Percentiles rank a stretch among this genome's conserved stretches.
These are phyloP conservation scores for Caenorhabditis wallacei DNA, from an alignment of 2,888 invertebrate species.

Conservation along the genomic window DNA sequence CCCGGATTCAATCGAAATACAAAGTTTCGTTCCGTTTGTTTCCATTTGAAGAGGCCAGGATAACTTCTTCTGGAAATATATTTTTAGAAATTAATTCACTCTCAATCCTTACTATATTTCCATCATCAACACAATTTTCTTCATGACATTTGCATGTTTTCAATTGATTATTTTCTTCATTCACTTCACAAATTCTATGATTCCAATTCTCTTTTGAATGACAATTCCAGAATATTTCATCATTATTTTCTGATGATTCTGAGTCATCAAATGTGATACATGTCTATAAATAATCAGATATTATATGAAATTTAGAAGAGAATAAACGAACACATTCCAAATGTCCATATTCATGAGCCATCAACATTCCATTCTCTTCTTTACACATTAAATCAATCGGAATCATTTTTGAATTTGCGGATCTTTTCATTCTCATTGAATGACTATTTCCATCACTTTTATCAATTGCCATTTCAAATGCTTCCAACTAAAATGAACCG, in stretches of 20 bases:
- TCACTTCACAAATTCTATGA: conserved; percentile 47
- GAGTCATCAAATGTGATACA: conserved; percentile 64
- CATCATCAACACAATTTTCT: conserved; percentile 52
- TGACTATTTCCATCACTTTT: conserved; percentile 44
- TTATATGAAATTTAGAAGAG: not conserved
- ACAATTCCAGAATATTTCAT: conserved; percentile 68
- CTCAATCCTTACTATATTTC: not conserved
- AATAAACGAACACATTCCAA: conserved; percentile 57
- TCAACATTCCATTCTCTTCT: conserved; percentile 54
- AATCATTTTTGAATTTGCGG: conserved; percentile 31
- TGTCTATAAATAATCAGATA: conserved; percentile 58
- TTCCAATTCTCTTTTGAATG: conserved; percentile 58
- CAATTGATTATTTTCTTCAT: conserved; percentile 31
- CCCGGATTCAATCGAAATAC: conserved; percentile 35
- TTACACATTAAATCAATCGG: conserved; percentile 46
- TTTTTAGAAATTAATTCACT: not conserved
- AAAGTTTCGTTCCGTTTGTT: conserved; percentile 35
- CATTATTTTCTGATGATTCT: conserved; percentile 9
- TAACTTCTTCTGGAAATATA: conserved; percentile 45
- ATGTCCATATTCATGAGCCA: conserved; percentile 41
- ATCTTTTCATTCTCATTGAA: conserved; percentile 47
- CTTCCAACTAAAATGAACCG: conserved; percentile 74
- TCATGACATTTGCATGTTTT: conserved; percentile 62
- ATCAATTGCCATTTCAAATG: conserved; percentile 76
- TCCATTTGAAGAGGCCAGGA: conserved; percentile 51